Base-by-base conservation (phyloP, 2,797 vertebrate genomes). In the Melanotaenia nigrans region DNA sequence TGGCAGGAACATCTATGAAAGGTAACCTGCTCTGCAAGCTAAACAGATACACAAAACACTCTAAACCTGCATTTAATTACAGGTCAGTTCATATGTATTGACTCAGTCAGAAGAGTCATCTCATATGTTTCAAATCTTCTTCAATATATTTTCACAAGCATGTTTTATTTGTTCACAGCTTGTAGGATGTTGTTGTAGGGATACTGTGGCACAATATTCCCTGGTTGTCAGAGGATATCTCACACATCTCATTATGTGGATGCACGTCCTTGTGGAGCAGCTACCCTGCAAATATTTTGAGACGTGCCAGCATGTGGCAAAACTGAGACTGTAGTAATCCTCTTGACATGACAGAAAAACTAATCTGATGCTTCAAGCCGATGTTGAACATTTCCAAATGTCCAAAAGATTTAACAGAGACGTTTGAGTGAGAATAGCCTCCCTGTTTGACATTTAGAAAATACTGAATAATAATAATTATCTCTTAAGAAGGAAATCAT, bases 181-280 rank as follows among this genome's bases (percentile, higher is more conserved):
- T 36, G 18, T 10, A 55, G 8, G 42, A 51, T 47, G 55, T 24
- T 28, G 35, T 10, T 56, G 53, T 13, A 35, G 25, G 64, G 49
- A 38, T 30, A 7, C 16, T 40, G 33, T 28, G 45, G 16, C 32
- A 28, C 32, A 13, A 20, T 20, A 54, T 54, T 30, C 7, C 1
- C 12, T 14, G 18, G 2, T 38, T 28, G 24, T 40, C 47, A 35
- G 5, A 61, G 18, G 25, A 38, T 38, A 40, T 28, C 20, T 61
- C 38, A 40, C 47, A 70, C 10, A 51, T 25, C 16, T 53, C 22
- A 68, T 60, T 60, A 59, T 60, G 33, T 68, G 40, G 33, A 65
- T 22, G 30, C 22, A 35, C n/a, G 32, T 56, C 18, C 25, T 22
- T 18, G 2, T 11, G 22, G 16, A 61, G 30, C 42, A 68, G 25